A percentile compares a stretch with the other conserved stretches of the same genome.
Conservation (phyloP, 2,797 vertebrate species). For the Anolis apletophallus region DNA sequence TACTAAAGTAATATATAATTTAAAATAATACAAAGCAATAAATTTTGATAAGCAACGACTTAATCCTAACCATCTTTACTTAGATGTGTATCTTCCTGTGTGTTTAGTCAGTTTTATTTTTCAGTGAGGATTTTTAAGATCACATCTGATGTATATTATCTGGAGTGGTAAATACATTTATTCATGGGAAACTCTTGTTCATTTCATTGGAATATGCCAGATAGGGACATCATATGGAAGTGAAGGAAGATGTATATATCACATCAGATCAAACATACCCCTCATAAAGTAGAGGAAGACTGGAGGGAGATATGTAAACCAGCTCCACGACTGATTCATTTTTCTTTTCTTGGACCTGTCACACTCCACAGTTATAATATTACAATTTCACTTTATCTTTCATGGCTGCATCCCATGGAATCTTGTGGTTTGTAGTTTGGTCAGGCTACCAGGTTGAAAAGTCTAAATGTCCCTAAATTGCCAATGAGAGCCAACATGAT, state of each 20-base stretch:
- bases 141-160: not conserved
- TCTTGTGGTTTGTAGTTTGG: too few species aligned
- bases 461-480: too few species aligned
- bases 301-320: too few species aligned
- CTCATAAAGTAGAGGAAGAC: not conserved
- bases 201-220: not conserved
- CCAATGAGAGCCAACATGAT: too few species aligned
- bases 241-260: not conserved
- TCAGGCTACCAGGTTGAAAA: too few species aligned
- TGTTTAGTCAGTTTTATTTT: not conserved
- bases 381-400: too few species aligned
- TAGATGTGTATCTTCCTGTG: not conserved
- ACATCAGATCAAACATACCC: too few species aligned
- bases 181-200: not conserved
- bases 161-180: not conserved
- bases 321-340: not conserved
- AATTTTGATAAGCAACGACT: not conserved
- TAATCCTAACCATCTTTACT: not conserved
- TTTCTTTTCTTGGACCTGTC: not conserved
- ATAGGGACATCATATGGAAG: not conserved
- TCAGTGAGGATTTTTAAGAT: not conserved
- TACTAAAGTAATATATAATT: constrained; percentile 8
- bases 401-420: too few species aligned
- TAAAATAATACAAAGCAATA: constrained; percentile 6
- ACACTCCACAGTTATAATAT: too few species aligned